Evolutionary conservation across 2,113 vertebrate species (phyloP).

Genomic region (Saguinus imperator): DNA sequence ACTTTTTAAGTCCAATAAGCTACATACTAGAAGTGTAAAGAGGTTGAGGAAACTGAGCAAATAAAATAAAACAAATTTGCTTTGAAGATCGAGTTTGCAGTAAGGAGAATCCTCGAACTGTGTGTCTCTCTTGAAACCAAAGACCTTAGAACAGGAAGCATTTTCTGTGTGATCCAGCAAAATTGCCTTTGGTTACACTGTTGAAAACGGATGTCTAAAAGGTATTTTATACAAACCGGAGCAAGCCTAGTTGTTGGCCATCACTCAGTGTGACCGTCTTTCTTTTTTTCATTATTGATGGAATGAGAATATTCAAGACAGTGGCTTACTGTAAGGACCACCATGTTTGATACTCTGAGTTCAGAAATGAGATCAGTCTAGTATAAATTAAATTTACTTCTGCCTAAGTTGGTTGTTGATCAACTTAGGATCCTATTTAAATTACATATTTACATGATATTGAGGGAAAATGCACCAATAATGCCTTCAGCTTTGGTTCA

Average conservation of each 20-base stretch:
- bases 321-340: neutral
- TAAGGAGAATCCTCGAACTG: neutral
- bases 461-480: neutral
- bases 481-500: neutral
- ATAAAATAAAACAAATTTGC: neutral
- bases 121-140: neutral
- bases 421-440: neutral
- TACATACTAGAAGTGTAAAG: neutral
- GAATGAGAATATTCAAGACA: neutral
- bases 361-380: neutral
- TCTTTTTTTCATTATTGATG: neutral
- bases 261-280: neutral
- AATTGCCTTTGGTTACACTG: neutral
- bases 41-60: neutral
- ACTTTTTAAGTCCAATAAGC: neutral
- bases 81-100: neutral
- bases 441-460: neutral
- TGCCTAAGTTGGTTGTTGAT: neutral
- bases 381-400: conserved; percentile 33
- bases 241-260: neutral
- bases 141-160: neutral
- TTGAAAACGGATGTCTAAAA: neutral
- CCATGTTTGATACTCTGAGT: neutral
- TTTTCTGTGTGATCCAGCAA: neutral
- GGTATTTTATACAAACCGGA: neutral